Conservation (phyloP, 2,888 invertebrate genomes). For the Cheilosia pagana region DNA sequence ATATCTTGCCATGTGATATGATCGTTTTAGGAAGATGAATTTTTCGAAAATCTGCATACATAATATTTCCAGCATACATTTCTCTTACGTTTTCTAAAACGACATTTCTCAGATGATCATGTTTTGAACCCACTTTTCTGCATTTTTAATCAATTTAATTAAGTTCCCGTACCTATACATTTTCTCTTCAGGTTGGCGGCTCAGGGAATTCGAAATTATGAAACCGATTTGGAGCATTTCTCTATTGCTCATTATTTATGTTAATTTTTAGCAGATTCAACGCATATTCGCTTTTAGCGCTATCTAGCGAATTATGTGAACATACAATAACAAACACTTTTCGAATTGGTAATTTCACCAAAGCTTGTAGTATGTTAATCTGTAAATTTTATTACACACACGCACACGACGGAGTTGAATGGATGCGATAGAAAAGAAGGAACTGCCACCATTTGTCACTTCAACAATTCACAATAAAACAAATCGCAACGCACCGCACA, state of each 20-base stretch:
- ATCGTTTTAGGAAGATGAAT: too few relatives aligned
- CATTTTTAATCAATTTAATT: too few relatives aligned
- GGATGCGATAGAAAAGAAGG: constrained; percentile 36
- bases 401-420: background rate
- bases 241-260: constrained; percentile 47
- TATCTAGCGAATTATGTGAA: constrained; percentile 36
- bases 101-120: too few relatives aligned
- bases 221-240: background rate
- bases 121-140: too few relatives aligned
- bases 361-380: constrained; percentile 33
- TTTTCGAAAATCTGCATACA: too few relatives aligned
- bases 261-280: constrained; percentile 24
- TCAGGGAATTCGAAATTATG: too few relatives aligned
- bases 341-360: constrained; percentile 29
- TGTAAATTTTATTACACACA: constrained; percentile 28
- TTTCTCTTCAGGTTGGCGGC: too few relatives aligned
- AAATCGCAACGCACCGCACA: constrained; percentile 38
- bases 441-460: constrained; percentile 71
- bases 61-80: too few relatives aligned
- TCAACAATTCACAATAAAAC: constrained; percentile 45
- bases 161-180: too few relatives aligned
- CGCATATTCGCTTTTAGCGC: background rate
- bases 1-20: too few relatives aligned
- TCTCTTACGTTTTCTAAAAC: too few relatives aligned
- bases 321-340: constrained; percentile 29